These are phyloP conservation scores for Aldabrachelys gigantea DNA, from an alignment of 2,113 vertebrate genomes.

Conservation along the genomic window DNA sequence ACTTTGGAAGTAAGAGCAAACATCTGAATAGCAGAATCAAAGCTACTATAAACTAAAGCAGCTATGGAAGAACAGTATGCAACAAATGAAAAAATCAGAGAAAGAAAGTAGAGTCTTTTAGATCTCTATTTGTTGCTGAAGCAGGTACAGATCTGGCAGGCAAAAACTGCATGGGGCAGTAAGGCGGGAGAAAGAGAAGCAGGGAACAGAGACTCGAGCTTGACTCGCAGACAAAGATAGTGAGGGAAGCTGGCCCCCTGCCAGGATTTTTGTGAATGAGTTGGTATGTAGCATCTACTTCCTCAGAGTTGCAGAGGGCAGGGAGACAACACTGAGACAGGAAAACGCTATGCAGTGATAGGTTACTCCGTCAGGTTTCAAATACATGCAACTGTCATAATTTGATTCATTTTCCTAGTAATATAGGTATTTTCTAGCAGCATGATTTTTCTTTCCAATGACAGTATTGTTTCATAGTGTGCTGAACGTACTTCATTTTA, in stretches of 20 bases:
- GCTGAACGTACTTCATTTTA: background rate
- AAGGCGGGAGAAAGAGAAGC: background rate
- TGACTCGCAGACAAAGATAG: background rate
- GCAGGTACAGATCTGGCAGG: constrained; percentile 8
- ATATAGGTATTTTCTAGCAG: constrained; percentile 7
- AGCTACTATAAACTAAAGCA: background rate
- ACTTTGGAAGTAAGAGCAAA: background rate
- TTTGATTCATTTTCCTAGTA: constrained; percentile 31
- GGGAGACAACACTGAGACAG: background rate
- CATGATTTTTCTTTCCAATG: background rate
- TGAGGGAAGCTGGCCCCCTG: constrained; percentile 42
- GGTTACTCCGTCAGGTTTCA: constrained; percentile 41
- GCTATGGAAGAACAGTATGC: background rate
- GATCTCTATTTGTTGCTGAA: constrained; percentile 6
- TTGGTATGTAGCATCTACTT: constrained; percentile 58
- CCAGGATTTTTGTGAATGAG: constrained; percentile 75
- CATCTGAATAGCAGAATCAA: background rate
- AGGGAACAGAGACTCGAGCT: background rate
- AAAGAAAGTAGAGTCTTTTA: background rate
- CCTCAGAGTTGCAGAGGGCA: constrained; percentile 52
- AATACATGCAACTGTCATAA: constrained; percentile 40
- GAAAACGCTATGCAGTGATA: background rate
- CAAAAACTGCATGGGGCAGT: background rate
- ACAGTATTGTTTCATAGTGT: background rate
- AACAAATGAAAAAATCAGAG: no score